Base-by-base conservation (phyloP, 2,797 vertebrate genomes). In the Siniperca scherzeri region DNA sequence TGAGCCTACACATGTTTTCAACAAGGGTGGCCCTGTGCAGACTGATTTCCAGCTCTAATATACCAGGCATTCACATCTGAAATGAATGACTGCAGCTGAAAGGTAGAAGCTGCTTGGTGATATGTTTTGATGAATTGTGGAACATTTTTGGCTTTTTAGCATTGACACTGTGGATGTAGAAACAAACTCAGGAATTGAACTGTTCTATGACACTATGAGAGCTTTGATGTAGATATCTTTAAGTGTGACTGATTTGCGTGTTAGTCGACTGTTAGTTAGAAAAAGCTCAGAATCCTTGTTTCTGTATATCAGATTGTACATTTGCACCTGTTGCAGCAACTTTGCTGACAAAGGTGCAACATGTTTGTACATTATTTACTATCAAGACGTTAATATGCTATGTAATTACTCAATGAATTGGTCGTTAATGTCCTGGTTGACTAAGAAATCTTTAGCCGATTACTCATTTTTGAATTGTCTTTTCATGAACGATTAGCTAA, bases 1-100 rank as follows among this genome's bases (percentile, higher is more conserved):
- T 87, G 89, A 89, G 91, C 91, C 90, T 89, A 86, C 71, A 91
- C 93, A 93, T 82, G 88, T 90, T 91, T 84, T 88, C 91, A 85
- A 90, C 91, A 80, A 36, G 92, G 90, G 91, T 90, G 93, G 91
- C 89, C 90, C 81, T 56, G 68, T 73, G 83, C 64, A 61, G 66
- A 60, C 76, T 79, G 19, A 80, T 87, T 85, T 83, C 80, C 77
- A 83, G 74, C 75, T 80, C 78, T 66, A 87, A 81, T 82, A 75
- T 22, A 74, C 40, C 67, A 38, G 33, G 52, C 65, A 66, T 84
- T 85, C 73, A 72, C 79, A 78, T 84, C 74, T 89, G 85, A 84
- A 87, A 79, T 77, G 70, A 90, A 77, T 86, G 84, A 77, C 55
- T 69, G 78, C 79, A 50, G 82, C 82, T 90, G 84, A 82, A 83